phyloP scores from a whole-genome alignment of 2,888 invertebrate species.

The Aleiodes alternator region DNA sequence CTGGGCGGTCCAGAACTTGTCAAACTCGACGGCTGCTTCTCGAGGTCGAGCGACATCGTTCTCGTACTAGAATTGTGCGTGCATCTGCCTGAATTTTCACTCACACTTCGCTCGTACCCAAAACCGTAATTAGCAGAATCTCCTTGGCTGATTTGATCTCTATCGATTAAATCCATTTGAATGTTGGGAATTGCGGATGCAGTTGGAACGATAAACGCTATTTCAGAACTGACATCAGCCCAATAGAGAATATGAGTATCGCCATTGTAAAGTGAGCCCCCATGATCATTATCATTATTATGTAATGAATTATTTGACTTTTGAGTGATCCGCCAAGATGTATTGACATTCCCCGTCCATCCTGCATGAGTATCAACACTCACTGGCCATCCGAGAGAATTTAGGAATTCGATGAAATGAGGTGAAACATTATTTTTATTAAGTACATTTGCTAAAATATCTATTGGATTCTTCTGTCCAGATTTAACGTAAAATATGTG shows the following conservation, averaged over 20 bases:
- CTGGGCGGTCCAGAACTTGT: slow-evolving; percentile 67
- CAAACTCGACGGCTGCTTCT: slow-evolving; percentile 78
- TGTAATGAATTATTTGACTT: slow-evolving; percentile 57
- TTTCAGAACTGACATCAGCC: slow-evolving; percentile 96
- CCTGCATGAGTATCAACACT: slow-evolving; percentile 91
- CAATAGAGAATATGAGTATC: slow-evolving; percentile 92
- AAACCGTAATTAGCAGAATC: slow-evolving; percentile 57
- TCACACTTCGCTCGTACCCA: slow-evolving; percentile 79
- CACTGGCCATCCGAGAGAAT: slow-evolving; percentile 91
- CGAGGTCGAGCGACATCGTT: slow-evolving; percentile 84
- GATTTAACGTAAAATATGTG: slow-evolving; percentile 95
- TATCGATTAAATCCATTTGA: too few relatives aligned
- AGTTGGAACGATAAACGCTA: slow-evolving; percentile 95
- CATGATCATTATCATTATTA: slow-evolving; percentile 72
- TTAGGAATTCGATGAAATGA: slow-evolving; percentile 79
- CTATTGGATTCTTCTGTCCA: slow-evolving; percentile 85
- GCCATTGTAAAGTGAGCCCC: slow-evolving; percentile 89
- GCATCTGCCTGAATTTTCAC: slow-evolving; percentile 71
- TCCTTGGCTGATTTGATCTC: slow-evolving; percentile 60
- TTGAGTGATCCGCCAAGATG: slow-evolving; percentile 84
- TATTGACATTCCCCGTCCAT: slow-evolving; percentile 93
- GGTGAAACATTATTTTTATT: slow-evolving; percentile 75
- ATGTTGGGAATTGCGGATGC: slow-evolving; percentile 57
- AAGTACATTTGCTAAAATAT: slow-evolving; percentile 87
- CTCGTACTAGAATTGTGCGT: slow-evolving; percentile 76